A percentile compares a stretch with the other conserved stretches of the same genome.
These are phyloP conservation scores for Orthonyx spaldingii DNA, from an alignment of 2,113 vertebrate species.

Conservation along the genomic window DNA sequence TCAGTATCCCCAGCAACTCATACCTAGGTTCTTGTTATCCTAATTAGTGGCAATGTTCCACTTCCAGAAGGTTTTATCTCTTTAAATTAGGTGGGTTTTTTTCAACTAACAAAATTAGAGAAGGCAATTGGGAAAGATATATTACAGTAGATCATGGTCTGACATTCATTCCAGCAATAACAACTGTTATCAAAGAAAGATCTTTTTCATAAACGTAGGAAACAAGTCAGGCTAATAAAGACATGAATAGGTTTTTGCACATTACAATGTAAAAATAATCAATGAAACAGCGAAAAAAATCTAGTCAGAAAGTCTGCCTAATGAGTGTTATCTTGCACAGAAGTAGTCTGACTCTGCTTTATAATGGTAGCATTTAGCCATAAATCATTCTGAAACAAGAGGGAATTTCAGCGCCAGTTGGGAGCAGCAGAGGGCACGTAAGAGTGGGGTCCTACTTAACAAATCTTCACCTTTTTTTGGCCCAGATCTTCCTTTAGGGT, in stretches of 20 bases:
- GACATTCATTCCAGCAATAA: slow-evolving; percentile 63
- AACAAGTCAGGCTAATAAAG: slow-evolving; percentile 63
- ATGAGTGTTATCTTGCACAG: slow-evolving; percentile 67
- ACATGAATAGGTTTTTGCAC: slow-evolving; percentile 43
- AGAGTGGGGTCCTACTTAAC: not conserved
- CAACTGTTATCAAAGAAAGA: slow-evolving; percentile 56
- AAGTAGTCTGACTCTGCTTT: slow-evolving; percentile 59
- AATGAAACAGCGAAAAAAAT: slow-evolving; percentile 54
- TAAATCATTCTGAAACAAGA: slow-evolving; percentile 58
- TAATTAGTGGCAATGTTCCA: slow-evolving; percentile 28
- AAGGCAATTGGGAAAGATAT: slow-evolving; percentile 37
- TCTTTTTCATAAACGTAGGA: slow-evolving; percentile 38
- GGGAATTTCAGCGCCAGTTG: not conserved
- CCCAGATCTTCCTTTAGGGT: not conserved
- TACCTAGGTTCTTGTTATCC: slow-evolving; percentile 12
- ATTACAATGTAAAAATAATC: slow-evolving; percentile 59
- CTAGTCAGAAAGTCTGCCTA: slow-evolving; percentile 44
- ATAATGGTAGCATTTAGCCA: slow-evolving; percentile 49
- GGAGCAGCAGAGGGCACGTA: slow-evolving; percentile 41
- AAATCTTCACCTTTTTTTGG: not conserved
- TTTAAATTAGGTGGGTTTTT: not conserved
- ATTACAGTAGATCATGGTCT: slow-evolving; percentile 10
- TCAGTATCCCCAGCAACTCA: not conserved
- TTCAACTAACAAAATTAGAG: slow-evolving; percentile 47
- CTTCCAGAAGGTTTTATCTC: slow-evolving; percentile 11